Conservation (phyloP, 2,113 vertebrate species). For the Microtus pennsylvanicus region DNA sequence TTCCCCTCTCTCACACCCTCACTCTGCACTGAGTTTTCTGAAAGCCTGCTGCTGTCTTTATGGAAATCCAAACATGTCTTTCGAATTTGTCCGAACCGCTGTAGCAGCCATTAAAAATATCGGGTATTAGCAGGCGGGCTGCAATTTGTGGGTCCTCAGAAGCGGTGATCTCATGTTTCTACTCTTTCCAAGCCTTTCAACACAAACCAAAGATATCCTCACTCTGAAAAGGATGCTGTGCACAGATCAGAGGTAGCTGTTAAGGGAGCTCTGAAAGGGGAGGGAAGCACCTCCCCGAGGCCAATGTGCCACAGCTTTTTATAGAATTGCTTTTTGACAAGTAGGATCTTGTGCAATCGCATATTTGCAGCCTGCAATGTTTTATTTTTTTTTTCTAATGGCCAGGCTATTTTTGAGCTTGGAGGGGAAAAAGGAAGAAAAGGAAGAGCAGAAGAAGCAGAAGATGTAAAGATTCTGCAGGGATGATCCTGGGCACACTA, state of each 20-base stretch:
- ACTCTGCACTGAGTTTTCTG: slow-evolving; percentile 56
- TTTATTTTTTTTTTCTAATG: background rate
- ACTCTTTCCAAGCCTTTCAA: slow-evolving; percentile 1
- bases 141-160: slow-evolving; percentile 10
- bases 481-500: background rate
- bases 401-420: background rate
- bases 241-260: background rate
- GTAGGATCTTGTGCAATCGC: background rate
- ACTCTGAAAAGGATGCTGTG: slow-evolving; percentile 17
- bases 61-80: slow-evolving; percentile 21
- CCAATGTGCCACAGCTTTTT: background rate
- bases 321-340: slow-evolving; percentile 30
- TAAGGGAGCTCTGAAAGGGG: background rate
- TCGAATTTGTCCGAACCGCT: slow-evolving; percentile 55
- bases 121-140: slow-evolving; percentile 6
- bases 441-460: background rate
- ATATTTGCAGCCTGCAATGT: slow-evolving; percentile 7
- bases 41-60: slow-evolving; percentile 49
- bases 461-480: background rate
- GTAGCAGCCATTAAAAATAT: slow-evolving; percentile 38
- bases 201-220: background rate
- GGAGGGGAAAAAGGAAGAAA: background rate
- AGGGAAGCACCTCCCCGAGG: background rate
- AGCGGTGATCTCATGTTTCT: slow-evolving; percentile 6
- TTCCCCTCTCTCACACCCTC: background rate